phyloP scores from a whole-genome alignment of 2,888 invertebrate genomes.

The Sisyra terminalis region DNA sequence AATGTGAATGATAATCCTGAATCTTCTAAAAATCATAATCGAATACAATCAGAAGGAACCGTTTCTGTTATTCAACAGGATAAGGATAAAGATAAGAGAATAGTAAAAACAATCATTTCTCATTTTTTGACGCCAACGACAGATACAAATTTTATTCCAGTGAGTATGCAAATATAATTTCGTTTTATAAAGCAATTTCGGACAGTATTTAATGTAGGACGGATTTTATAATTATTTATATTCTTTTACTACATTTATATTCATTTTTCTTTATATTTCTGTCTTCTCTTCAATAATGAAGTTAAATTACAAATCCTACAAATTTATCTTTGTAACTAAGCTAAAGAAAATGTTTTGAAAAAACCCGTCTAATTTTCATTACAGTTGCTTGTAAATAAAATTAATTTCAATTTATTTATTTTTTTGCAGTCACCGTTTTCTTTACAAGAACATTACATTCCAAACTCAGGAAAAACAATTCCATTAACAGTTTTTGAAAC shows the following conservation, averaged over 20 bases:
- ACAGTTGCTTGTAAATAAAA: neutral
- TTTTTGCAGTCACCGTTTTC: slow-evolving; percentile 40
- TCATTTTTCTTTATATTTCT: no score
- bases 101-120: slow-evolving; percentile 48
- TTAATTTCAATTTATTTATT: slow-evolving; percentile 19
- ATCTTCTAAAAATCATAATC: slow-evolving; percentile 19
- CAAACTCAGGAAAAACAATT: slow-evolving; percentile 39
- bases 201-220: no score
- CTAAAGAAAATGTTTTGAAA: no score
- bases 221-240: no score
- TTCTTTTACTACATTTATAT: no score
- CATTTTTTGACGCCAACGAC: slow-evolving; percentile 43
- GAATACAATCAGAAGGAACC: slow-evolving; percentile 19
- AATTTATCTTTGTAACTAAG: no score
- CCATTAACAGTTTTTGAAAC: slow-evolving; percentile 61
- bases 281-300: no score
- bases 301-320: no score
- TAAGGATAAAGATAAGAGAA: slow-evolving; percentile 32
- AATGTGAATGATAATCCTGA: slow-evolving; percentile 14
- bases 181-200: no score
- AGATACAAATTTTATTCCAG: slow-evolving; percentile 25
- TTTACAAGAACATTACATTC: slow-evolving; percentile 49
- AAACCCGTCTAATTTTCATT: no score
- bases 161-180: slow-evolving; percentile 13
- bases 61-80: slow-evolving; percentile 14